These are phyloP conservation scores for Gonatopus flavifemur DNA, from an alignment of 1,140 invertebrate species.

Conservation along the genomic window DNA sequence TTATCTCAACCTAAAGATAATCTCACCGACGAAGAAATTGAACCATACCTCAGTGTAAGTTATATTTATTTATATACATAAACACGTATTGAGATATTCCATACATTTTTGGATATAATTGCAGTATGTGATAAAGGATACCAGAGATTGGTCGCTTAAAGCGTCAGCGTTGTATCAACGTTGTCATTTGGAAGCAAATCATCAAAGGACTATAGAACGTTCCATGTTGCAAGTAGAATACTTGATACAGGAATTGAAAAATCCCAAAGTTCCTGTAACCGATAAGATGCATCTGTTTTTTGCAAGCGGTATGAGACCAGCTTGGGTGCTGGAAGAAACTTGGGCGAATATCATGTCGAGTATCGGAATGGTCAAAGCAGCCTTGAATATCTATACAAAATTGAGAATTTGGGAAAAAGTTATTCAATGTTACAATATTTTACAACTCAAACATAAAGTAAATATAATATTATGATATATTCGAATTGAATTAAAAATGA, in stretches of 20 bases:
- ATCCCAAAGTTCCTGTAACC: conserved; percentile 46
- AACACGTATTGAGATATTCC: neutral
- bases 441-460: conserved; percentile 82
- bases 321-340: conserved; percentile 75
- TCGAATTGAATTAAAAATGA: neutral
- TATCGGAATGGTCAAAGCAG: conserved; percentile 80
- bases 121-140: conserved; percentile 42
- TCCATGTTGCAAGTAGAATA: conserved; percentile 85
- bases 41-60: conserved; percentile 74
- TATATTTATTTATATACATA: conserved; percentile 6
- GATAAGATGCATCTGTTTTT: conserved; percentile 64
- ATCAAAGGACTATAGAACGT: conserved; percentile 80
- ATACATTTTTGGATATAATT: conserved; percentile 18
- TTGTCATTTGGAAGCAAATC: conserved; percentile 73
- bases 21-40: conserved; percentile 76
- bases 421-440: conserved; percentile 83
- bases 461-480: neutral
- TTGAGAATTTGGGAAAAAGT: conserved; percentile 92
- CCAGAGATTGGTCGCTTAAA: conserved; percentile 71
- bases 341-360: conserved; percentile 78
- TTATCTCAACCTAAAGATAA: conserved; percentile 76
- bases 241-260: conserved; percentile 66
- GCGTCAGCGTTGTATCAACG: conserved; percentile 71
- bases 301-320: conserved; percentile 67
- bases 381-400: conserved; percentile 80